Evolutionary conservation across 1,140 invertebrate species (phyloP), one percentile per base, ranked within the genome.

Genomic region (Paralvinella palmiformis): DNA sequence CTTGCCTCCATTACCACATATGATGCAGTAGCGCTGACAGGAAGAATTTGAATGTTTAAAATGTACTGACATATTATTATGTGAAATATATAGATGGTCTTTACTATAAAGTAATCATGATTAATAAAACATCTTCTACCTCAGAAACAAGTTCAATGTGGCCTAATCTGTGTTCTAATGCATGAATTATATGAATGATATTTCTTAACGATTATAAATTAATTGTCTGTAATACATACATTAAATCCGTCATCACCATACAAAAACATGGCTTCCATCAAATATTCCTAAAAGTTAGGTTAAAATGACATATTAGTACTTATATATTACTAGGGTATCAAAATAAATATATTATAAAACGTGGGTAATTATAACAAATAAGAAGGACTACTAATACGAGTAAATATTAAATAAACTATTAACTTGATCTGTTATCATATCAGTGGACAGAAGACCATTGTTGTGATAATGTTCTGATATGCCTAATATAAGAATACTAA

Each of bases 1-100:
- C 37, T 72, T 64, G 7, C 77, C 77, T 35, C 72, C 71, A 41
- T 67, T 59, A 6, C 70, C 72, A 73, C 78, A 79, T 15, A 79
- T 68, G 27, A 69, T 66, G 67, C 78, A 79, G 57, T 70, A 78
- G n/a, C 68, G 62, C 76, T 75, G 62, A 50, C 63, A 20, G 22
- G n/a, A 2, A 68, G 22, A 36, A 53, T 29, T 22, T 36, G n/a
- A 22, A 35, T 62, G 6, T 27, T 22, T 33, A 27, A 5, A 24
- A 31, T 44, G 13, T 52, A 63, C 55, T 44, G 35, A n/a, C 59
- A 57, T 41, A 48, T 55, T 27, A 45, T 37, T 20, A 17, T 24
- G 24, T 41, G 37, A 44, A n/a, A 53, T 1, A 31, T 31, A n/a
- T n/a, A n/a, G n/a, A n/a, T n/a, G n/a, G n/a, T n/a, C n/a, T n/a